Conservation (phyloP, 2,113 vertebrate genomes). For the Gymnarchus niloticus region DNA sequence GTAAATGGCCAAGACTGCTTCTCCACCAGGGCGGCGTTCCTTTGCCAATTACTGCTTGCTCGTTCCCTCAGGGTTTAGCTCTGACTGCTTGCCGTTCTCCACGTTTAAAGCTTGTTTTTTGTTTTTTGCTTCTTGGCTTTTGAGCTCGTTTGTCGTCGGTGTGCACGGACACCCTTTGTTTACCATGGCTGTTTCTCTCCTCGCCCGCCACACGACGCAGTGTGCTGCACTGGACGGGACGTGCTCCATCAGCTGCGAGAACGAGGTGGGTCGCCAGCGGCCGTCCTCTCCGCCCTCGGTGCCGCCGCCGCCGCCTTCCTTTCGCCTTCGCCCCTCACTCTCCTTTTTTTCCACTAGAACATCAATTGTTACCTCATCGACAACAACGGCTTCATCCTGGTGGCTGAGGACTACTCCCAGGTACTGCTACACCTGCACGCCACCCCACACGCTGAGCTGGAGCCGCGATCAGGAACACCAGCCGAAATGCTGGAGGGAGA, state of each 20-base stretch:
- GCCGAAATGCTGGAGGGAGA: too few species aligned
- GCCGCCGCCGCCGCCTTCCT: neutral
- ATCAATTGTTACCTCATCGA: constrained; percentile 97
- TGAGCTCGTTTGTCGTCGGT: neutral
- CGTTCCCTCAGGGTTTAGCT: neutral
- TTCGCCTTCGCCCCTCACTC: neutral
- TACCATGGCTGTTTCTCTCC: neutral
- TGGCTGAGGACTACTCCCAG: constrained; percentile 86
- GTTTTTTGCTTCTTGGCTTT: constrained; percentile 10
- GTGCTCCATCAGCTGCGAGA: constrained; percentile 93
- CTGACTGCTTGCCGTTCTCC: neutral
- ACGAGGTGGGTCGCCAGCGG: constrained; percentile 70
- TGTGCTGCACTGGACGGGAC: constrained; percentile 88
- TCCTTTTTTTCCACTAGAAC: constrained; percentile 53
- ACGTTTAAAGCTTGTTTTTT: constrained; percentile 20
- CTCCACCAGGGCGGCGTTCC: neutral
- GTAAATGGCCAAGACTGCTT: neutral
- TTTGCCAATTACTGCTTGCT: neutral
- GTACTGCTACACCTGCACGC: constrained; percentile 52
- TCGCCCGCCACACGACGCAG: constrained; percentile 49
- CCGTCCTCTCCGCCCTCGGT: constrained; percentile 10
- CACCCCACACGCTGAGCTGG: too few species aligned
- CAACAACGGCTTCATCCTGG: constrained; percentile 96
- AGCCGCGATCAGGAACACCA: neutral
- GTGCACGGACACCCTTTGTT: neutral